phyloP scores from a whole-genome alignment of 2,888 invertebrate species.

The Protodeltote pygarga region DNA sequence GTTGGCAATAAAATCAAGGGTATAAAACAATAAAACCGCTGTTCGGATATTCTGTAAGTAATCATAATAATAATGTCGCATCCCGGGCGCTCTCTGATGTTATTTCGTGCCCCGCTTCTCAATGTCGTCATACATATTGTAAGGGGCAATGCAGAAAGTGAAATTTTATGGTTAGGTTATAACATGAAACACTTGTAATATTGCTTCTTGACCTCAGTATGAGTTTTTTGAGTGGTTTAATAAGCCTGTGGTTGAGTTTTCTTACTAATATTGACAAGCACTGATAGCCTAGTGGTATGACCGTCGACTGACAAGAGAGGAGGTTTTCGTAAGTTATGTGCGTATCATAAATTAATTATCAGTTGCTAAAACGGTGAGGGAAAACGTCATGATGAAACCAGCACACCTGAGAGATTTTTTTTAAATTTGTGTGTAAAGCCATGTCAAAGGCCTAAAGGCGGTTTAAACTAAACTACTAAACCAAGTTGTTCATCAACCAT shows the following conservation, averaged over 20 bases:
- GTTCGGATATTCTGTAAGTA: conserved; percentile 47
- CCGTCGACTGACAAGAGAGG: too few species aligned
- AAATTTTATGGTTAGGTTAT: conserved; percentile 34
- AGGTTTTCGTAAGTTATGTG: too few species aligned
- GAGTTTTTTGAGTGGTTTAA: not conserved
- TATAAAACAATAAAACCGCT: conserved; percentile 48
- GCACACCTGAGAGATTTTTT: too few species aligned
- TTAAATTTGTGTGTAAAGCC: too few species aligned
- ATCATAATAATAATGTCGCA: conserved; percentile 50
- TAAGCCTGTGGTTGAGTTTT: not conserved
- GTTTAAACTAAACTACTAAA: too few species aligned
- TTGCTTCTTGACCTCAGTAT: conserved; percentile 1
- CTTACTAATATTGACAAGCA: not conserved
- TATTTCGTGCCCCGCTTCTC: conserved; percentile 51
- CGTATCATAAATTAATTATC: too few species aligned
- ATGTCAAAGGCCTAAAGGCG: too few species aligned
- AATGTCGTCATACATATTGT: conserved; percentile 56
- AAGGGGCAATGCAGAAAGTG: conserved; percentile 49
- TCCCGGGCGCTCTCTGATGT: conserved; percentile 36
- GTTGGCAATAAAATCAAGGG: conserved; percentile 39
- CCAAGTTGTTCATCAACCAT: too few species aligned
- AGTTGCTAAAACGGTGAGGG: too few species aligned
- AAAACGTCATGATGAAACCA: too few species aligned
- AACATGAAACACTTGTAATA: conserved; percentile 12
- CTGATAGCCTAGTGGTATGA: too few species aligned